Base-by-base conservation (phyloP, 2,113 vertebrate genomes). In the Melanerpes formicivorus region DNA sequence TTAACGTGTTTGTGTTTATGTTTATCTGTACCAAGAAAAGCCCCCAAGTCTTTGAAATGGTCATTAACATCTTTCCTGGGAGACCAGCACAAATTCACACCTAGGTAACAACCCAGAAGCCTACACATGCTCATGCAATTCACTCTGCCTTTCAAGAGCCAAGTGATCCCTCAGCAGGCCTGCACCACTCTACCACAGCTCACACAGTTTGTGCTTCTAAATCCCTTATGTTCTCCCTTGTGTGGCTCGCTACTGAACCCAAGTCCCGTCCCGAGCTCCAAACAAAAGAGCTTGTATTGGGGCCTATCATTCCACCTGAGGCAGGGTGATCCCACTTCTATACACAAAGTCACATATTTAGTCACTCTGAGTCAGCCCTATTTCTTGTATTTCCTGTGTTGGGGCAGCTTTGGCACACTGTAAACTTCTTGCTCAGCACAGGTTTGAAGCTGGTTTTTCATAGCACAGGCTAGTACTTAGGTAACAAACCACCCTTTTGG, bases 21-120 rank as follows among this genome's bases (percentile, higher is more conserved):
- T 56, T 93, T 82, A 50, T 62, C 74, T 62, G 34, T 4, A 37
- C 26, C 0, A 4, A 63, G 52, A 67, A 58, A 58, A 72, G n/a
- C 59, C 25, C 78, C 22, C 46, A 19, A 40, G 54, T 11, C 74
- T 96, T 91, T 90, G 90, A 87, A 84, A 83, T 30, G 37, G 42
- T 73, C 84, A 93, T 93, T 78, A 92, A 58, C 72, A 78, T 69
- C 80, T 88, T 91, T 90, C 52, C 75, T 67, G 79, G 75, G 84
- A 60, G 64, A 72, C 16, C 69, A 50, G 54, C 48, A 80, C 69
- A 8, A 90, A 87, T 87, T 91, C 91, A 85, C 82, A 91, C 73
- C 50, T 42, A 52, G 76, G 88, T 64, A 88, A 55, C 4, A 92
- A 69, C 27, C 62, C 76, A 72, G 9, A 30, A 75, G 32, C 34